Conservation (phyloP, 2,888 invertebrate species). For the Drosophila birchii region DNA sequence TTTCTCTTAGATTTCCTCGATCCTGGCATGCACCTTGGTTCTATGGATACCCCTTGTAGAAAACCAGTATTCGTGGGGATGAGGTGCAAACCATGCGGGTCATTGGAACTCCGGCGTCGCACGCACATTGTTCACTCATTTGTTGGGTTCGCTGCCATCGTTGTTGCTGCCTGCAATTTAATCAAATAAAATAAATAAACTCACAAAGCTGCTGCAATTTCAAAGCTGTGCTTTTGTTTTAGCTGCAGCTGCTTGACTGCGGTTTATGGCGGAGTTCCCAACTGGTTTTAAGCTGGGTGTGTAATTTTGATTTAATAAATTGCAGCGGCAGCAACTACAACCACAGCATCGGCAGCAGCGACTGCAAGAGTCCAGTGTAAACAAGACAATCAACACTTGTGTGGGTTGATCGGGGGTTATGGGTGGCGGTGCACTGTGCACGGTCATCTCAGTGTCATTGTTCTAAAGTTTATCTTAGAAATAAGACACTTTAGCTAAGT, state of each 20-base stretch:
- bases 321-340: constrained; percentile 46
- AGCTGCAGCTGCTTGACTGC: constrained; percentile 30
- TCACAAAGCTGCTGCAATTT: constrained; percentile 38
- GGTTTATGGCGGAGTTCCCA: constrained; percentile 38
- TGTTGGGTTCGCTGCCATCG: constrained; percentile 37
- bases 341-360: constrained; percentile 10
- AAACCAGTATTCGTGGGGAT: constrained; percentile 42
- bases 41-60: constrained; percentile 2
- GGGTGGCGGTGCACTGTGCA: constrained; percentile 14
- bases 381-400: constrained; percentile 75
- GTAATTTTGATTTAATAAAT: constrained; percentile 74
- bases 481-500: constrained; percentile 61
- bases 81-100: constrained; percentile 64
- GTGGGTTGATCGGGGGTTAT: constrained; percentile 40
- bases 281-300: constrained; percentile 61
- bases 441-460: constrained; percentile 59
- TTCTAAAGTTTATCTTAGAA: constrained; percentile 73
- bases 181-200: constrained; percentile 70
- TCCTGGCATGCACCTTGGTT: constrained; percentile 6
- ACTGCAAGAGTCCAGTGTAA: constrained; percentile 68
- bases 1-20: no score
- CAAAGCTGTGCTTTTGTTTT: constrained; percentile 35
- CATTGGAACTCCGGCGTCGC: constrained; percentile 79
- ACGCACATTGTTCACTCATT: constrained; percentile 69
- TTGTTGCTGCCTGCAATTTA: constrained; percentile 63